phyloP scores from a whole-genome alignment of 2,888 invertebrate genomes.

The Tromatobia lineatoria region DNA sequence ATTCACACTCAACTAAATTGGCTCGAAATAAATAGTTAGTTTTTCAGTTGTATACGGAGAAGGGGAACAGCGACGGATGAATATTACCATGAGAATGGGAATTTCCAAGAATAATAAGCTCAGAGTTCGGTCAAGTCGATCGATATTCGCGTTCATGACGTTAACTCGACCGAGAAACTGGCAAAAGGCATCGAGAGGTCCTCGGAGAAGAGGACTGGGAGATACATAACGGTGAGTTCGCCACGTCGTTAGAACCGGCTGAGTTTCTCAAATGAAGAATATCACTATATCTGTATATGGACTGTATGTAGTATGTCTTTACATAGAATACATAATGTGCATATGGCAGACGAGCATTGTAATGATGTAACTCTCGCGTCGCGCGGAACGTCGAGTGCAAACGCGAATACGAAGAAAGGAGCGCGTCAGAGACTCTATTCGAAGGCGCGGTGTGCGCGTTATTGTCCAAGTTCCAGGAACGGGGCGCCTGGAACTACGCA shows the following conservation, averaged over 20 bases:
- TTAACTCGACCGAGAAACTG: not conserved
- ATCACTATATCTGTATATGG: constrained; percentile 16
- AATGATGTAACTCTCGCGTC: constrained; percentile 59
- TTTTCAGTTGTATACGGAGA: not conserved
- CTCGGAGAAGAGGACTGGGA: not conserved
- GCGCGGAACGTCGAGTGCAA: constrained; percentile 44
- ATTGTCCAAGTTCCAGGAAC: constrained; percentile 65
- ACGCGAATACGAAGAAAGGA: constrained; percentile 23
- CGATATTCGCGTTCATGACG: constrained; percentile 27
- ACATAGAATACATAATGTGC: constrained; percentile 8
- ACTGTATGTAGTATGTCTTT: not conserved
- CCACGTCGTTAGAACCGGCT: constrained; percentile 15
- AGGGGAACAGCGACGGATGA: not conserved
- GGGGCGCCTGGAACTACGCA: constrained; percentile 40
- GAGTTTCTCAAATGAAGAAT: constrained; percentile 25
- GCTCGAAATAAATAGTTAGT: not conserved
- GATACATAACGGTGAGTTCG: constrained; percentile 16
- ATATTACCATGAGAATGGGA: constrained; percentile 10
- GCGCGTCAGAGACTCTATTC: constrained; percentile 37
- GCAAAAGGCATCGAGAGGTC: not conserved
- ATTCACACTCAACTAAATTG: not conserved
- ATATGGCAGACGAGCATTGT: constrained; percentile 46
- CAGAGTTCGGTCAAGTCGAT: constrained; percentile 27
- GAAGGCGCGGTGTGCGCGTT: constrained; percentile 52
- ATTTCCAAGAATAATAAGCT: constrained; percentile 33